Conservation (phyloP, 2,888 invertebrate genomes). For the Eucriotettix oculatus region DNA sequence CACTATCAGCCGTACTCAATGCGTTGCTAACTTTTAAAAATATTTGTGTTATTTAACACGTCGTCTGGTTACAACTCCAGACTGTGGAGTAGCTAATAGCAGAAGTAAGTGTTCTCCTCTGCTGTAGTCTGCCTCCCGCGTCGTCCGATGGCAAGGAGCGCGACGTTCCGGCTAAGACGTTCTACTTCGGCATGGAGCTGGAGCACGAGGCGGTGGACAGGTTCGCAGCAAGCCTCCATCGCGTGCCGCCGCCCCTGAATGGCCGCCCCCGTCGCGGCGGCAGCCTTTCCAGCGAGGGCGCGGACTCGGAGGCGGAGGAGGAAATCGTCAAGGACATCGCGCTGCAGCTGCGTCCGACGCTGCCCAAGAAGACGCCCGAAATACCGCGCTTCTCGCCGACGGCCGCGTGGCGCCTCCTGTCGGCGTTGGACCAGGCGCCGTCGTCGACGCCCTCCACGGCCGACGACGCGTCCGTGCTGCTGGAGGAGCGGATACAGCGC, state of each 20-base stretch:
- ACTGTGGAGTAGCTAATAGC: too few relatives aligned
- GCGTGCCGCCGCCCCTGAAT: constrained; percentile 1
- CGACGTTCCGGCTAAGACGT: constrained; percentile 34
- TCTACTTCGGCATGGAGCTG: constrained; percentile 68
- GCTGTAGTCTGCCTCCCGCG: constrained; percentile 1
- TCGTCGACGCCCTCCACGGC: constrained; percentile 17
- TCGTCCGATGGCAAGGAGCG: not conserved
- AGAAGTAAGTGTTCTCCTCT: not conserved
- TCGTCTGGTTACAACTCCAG: too few relatives aligned
- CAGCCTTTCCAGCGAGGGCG: constrained; percentile 15
- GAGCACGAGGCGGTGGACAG: constrained; percentile 20
- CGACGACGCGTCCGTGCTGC: constrained; percentile 26
- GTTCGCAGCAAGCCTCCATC: constrained; percentile 21
- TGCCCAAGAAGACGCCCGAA: constrained; percentile 61
- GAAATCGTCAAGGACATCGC: constrained; percentile 39
- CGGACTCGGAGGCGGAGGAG: constrained; percentile 12
- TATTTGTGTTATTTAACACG: too few relatives aligned
- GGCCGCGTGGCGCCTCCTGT: constrained; percentile 64
- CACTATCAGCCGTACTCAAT: too few relatives aligned
- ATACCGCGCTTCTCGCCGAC: constrained; percentile 69
- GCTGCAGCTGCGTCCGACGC: constrained; percentile 54
- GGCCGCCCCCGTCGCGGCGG: constrained; percentile 3
- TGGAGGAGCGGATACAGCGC: constrained; percentile 35
- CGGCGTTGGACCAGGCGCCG: constrained; percentile 32
- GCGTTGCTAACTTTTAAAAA: too few relatives aligned